Evolutionary conservation across 2,888 invertebrate species (phyloP), one percentile per base, ranked within the genome.

Genomic region (Athalia cordata): DNA sequence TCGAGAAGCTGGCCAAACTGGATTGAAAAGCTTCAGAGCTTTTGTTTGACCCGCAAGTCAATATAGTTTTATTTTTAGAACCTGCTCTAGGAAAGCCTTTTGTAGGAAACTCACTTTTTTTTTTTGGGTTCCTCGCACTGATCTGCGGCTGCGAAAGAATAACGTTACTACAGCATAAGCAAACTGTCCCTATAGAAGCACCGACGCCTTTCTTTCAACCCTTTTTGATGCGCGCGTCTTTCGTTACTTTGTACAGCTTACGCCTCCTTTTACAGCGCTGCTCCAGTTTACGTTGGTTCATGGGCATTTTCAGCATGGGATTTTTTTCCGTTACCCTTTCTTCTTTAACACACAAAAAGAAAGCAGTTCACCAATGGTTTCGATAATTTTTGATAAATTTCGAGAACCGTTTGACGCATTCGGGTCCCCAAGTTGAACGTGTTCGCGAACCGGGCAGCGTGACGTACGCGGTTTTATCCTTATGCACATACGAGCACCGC

Each of bases 11-110:
- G 75, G 59, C 75, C 62, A 64, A 75, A 57, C 68, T 75, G 78
- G 80, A 86, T 84, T 86, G 85, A 85, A 85, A 85, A 85, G 78
- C 70, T 78, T 64, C 64, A 64, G 50, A 78, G 78, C 70, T 62
- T 64, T 78, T 49, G 70, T 78, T 78, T 64, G 78, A 78, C 72
- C 78, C 64, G 61, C 67, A 43, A 57, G 68, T 59, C 68, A 68
- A 68, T 68, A 43, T n/a, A 45, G 50, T 68, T 77, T 68, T 77
- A 77, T 77, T 68, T 68, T 50, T 61, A 50, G 52, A 75, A 75
- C 59, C 77, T 47, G 45, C 13, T 68, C 77, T 68, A 43, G 67
- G 50, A 68, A 75, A 75, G 75, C 62, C 64, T 64, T 52, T 47
- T 61, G 62, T 62, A 15, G 29, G 29, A 75, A 75, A 59, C 72